Conservation (phyloP, 2,888 invertebrate species). For the Ophion obscuratus region DNA sequence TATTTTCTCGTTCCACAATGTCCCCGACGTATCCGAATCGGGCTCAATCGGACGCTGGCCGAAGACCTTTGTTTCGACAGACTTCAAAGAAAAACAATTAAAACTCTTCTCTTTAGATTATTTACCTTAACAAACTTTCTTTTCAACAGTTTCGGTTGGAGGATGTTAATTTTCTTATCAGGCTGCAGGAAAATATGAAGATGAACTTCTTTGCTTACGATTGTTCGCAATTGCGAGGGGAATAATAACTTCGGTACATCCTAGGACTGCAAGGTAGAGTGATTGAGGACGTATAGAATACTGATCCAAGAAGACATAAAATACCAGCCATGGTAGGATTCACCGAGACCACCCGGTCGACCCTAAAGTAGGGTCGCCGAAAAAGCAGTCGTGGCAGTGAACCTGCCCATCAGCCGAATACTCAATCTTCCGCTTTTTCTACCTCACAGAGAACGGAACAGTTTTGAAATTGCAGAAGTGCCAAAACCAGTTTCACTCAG, state of each 20-base stretch:
- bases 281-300: neutral
- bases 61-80: neutral
- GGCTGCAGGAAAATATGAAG: neutral
- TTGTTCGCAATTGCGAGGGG: neutral
- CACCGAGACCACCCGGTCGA: constrained; percentile 25
- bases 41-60: neutral
- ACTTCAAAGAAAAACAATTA: too few relatives aligned
- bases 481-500: too few relatives aligned
- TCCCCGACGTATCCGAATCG: neutral
- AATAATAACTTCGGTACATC: neutral
- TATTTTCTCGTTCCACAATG: neutral
- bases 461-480: neutral
- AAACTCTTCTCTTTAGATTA: too few relatives aligned
- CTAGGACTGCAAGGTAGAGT: neutral
- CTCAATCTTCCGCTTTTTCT: constrained; percentile 3
- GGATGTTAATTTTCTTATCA: neutral
- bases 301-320: neutral
- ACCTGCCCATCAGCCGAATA: constrained; percentile 16
- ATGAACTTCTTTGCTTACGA: neutral
- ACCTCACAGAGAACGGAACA: neutral
- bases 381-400: constrained; percentile 34
- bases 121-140: too few relatives aligned
- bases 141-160: too few relatives aligned
- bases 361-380: constrained; percentile 25
- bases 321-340: neutral